Evolutionary conservation across 1,140 invertebrate genomes (phyloP).

Genomic region (Lordiphosa clarofinis): DNA sequence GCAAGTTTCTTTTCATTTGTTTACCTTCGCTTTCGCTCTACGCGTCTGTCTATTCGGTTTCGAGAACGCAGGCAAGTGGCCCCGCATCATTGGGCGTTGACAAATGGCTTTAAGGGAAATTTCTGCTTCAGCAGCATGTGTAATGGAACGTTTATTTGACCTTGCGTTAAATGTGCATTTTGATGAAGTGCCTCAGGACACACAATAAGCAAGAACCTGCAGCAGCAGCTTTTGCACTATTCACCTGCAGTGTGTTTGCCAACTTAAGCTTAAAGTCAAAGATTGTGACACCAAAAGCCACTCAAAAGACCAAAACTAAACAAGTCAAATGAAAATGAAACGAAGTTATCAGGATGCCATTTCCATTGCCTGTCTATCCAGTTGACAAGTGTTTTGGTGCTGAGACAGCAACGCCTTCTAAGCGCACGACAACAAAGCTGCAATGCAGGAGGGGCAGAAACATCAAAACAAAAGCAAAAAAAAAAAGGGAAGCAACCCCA

Average conservation of each 20-base stretch:
- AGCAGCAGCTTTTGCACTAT: neutral
- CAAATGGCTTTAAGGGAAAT: constrained; percentile 40
- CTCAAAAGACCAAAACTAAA: constrained; percentile 26
- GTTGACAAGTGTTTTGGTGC: constrained; percentile 44
- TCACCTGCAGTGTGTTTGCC: neutral
- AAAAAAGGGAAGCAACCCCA: constrained; percentile 5
- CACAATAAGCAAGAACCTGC: too few species aligned
- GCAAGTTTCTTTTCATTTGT: constrained; percentile 13
- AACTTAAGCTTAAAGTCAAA: constrained; percentile 42
- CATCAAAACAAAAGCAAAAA: constrained; percentile 7
- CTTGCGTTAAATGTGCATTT: constrained; percentile 52
- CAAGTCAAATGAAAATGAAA: constrained; percentile 63
- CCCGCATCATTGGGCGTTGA: constrained; percentile 54
- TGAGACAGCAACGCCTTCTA: constrained; percentile 11
- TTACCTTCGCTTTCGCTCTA: constrained; percentile 11
- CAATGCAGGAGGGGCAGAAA: neutral
- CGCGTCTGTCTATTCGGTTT: constrained; percentile 64
- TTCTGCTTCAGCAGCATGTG: constrained; percentile 22
- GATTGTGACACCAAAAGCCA: constrained; percentile 31
- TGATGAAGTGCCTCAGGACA: neutral
- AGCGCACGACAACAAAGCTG: constrained; percentile 21
- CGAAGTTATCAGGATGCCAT: constrained; percentile 61
- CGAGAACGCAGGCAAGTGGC: constrained; percentile 16
- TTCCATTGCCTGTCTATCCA: constrained; percentile 47
- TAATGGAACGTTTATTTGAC: constrained; percentile 59